Evolutionary conservation across 2,888 invertebrate species (phyloP).

Genomic region (Stictocephala bisonia): DNA sequence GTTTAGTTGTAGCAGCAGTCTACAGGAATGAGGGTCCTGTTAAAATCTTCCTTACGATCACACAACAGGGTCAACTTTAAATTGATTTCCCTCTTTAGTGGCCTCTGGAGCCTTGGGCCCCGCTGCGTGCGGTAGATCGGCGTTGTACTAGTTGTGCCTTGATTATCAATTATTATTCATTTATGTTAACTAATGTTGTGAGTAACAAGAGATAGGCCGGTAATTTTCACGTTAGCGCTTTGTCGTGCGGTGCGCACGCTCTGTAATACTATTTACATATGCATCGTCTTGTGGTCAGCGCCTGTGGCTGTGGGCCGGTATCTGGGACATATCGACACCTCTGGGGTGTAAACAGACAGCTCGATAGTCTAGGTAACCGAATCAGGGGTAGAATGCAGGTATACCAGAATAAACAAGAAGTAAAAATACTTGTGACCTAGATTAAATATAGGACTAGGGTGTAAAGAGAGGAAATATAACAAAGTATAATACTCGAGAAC

Average conservation of each 20-base stretch:
- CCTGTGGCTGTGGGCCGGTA: background rate
- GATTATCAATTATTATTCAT: slow-evolving; percentile 42
- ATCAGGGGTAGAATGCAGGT: background rate
- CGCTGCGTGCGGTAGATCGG: slow-evolving; percentile 31
- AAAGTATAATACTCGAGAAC: no score
- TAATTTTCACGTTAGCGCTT: slow-evolving; percentile 39
- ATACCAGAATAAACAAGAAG: background rate
- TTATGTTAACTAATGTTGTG: slow-evolving; percentile 39
- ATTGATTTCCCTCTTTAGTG: no score
- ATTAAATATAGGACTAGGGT: no score
- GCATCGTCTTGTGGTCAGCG: background rate
- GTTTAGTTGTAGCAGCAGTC: no score
- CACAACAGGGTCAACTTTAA: no score
- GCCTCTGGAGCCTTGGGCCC: slow-evolving; percentile 7
- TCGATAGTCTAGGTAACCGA: background rate
- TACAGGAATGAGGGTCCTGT: no score
- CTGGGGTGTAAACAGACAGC: slow-evolving; percentile 11
- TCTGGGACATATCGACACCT: background rate
- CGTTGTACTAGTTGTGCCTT: slow-evolving; percentile 13
- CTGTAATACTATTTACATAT: slow-evolving; percentile 36
- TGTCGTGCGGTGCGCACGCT: slow-evolving; percentile 19
- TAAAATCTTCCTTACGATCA: no score
- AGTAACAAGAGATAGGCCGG: slow-evolving; percentile 34
- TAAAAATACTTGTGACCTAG: no score
- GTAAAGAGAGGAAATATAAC: no score